phyloP scores from a whole-genome alignment of 2,797 vertebrate genomes.

The Darevskia mixta region DNA sequence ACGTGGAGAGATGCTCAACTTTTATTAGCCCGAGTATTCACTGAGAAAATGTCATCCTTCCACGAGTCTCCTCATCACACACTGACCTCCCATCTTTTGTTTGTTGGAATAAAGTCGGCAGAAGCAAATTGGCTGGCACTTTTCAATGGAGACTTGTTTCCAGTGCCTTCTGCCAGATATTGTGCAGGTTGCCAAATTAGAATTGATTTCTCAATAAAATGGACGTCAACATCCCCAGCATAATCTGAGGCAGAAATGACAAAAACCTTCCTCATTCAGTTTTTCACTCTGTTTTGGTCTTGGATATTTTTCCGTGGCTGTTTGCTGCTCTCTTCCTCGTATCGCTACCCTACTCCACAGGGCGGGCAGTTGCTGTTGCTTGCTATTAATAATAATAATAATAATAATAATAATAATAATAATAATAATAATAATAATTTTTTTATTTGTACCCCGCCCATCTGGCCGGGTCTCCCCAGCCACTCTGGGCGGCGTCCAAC shows the following conservation, averaged over 20 bases:
- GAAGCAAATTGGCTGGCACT: slow-evolving; percentile 78
- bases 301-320: slow-evolving; percentile 60
- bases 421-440: no score
- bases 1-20: slow-evolving; percentile 44
- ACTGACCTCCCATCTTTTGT: slow-evolving; percentile 62
- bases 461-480: no score
- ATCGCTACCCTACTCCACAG: slow-evolving; percentile 54
- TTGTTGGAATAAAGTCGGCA: slow-evolving; percentile 72
- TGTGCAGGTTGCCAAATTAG: slow-evolving; percentile 78
- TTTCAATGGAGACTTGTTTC: slow-evolving; percentile 76
- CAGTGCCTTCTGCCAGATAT: slow-evolving; percentile 75
- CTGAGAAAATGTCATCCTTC: slow-evolving; percentile 60
- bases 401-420: no score
- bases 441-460: no score
- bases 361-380: slow-evolving; percentile 48
- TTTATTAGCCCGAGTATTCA: slow-evolving; percentile 53
- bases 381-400: no score
- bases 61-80: slow-evolving; percentile 9
- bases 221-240: slow-evolving; percentile 77
- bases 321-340: slow-evolving; percentile 63
- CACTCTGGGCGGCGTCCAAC: no score
- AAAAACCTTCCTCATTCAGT: slow-evolving; percentile 72
- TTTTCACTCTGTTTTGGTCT: slow-evolving; percentile 32
- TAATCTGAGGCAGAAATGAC: slow-evolving; percentile 77
- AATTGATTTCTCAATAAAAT: slow-evolving; percentile 86